Evolutionary conservation across 2,113 vertebrate genomes (phyloP), one percentile per base, ranked within the genome.

Genomic region (Paramisgurnus dabryanus): DNA sequence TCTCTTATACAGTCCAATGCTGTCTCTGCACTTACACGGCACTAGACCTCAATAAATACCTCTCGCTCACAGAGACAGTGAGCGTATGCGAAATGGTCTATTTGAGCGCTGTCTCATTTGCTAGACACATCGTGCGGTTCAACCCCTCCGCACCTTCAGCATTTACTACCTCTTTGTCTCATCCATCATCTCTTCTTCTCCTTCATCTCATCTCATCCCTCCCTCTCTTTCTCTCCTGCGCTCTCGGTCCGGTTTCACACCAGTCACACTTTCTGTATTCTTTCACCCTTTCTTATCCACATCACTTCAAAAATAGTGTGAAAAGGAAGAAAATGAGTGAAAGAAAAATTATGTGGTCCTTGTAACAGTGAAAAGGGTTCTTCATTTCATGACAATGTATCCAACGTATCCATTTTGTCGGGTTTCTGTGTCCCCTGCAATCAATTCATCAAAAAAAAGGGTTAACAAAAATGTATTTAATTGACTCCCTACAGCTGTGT

Each of bases 121-220:
- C 67, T 34, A 65, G 6, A 72, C 60, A 45, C 55, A 73, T 53
- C 40, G 1, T 61, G 47, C 7, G 57, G 57, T 76, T 57, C 64
- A 79, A 39, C 49, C 41, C 15, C 67, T 68, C 41, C 66, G 76
- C 74, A 49, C 64, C 64, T 71, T 55, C 77, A 63, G 82, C 50
- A 66, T 67, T 58, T 74, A 61, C 68, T 9, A 12, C 39, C 68
- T 41, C 22, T 40, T 34, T 47, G 6, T 34, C 61, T 79, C 81
- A 69, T 76, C 66, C 49, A 12, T 70, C 66, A 66, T 45, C n/a
- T 10, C 6, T 18, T 61, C 55, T 18, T 17, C 49, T 53, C 22
- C 22, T 22, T 22, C 22, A 22, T 22, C 22, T 55, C 22, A 11
- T 22, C 34, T 34, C 45, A 60, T 79, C 40, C 41, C 55, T 68